These are phyloP conservation scores for Cottoperca gobio DNA, from an alignment of 2,797 vertebrate species.

Conservation along the genomic window DNA sequence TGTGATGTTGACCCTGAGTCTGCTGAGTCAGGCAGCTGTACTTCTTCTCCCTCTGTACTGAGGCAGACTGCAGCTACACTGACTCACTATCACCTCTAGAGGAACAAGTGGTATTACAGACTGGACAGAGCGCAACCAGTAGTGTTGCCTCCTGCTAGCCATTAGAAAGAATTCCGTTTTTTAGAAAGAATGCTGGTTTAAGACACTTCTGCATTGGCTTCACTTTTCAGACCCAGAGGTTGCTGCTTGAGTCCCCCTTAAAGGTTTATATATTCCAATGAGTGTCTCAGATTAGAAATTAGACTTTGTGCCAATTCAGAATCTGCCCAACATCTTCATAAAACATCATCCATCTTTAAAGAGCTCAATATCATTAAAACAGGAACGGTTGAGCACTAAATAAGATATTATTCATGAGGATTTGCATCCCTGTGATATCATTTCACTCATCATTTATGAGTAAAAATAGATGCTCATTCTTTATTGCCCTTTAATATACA, in stretches of 20 bases:
- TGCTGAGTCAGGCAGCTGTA: too few relatives aligned
- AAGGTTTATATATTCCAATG: neutral
- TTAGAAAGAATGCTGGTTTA: too few relatives aligned
- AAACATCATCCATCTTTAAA: conserved; percentile 36
- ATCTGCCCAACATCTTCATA: neutral
- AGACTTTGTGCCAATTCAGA: neutral
- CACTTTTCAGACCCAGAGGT: too few relatives aligned
- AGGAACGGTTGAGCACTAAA: conserved; percentile 33
- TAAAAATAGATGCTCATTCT: conserved; percentile 22
- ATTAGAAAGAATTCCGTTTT: too few relatives aligned
- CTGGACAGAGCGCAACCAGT: too few relatives aligned
- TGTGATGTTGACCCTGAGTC: too few relatives aligned
- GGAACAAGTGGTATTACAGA: too few relatives aligned
- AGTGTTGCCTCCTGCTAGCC: too few relatives aligned
- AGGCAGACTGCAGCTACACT: too few relatives aligned
- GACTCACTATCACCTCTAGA: too few relatives aligned
- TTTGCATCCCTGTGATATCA: conserved; percentile 30
- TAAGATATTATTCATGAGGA: conserved; percentile 53
- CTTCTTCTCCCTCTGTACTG: too few relatives aligned
- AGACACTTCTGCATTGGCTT: too few relatives aligned
- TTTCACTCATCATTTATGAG: conserved; percentile 37
- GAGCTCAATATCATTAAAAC: conserved; percentile 31
- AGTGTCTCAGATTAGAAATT: neutral
- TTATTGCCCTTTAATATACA: conserved; percentile 8
- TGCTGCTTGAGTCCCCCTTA: neutral